Conservation (phyloP, 1,140 invertebrate species). For the Globodera rostochiensis region DNA sequence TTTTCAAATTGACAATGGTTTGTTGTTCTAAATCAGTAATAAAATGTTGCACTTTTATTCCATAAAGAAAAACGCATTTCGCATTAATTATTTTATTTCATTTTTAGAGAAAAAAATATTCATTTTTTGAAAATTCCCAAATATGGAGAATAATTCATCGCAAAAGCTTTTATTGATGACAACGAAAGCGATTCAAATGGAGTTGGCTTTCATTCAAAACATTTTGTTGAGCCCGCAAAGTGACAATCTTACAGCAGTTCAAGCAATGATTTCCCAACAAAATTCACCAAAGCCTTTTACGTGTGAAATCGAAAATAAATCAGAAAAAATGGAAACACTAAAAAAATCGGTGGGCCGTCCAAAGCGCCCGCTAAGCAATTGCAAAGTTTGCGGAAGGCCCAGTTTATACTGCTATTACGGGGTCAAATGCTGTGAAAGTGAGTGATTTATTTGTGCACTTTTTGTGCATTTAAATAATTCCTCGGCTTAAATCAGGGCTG, state of each 20-base stretch:
- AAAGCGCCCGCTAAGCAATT: background rate
- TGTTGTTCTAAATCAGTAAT: too few relatives aligned
- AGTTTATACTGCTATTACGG: background rate
- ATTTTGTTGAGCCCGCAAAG: background rate
- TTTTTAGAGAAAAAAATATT: too few relatives aligned
- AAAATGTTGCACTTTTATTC: too few relatives aligned
- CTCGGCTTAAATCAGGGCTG: too few relatives aligned
- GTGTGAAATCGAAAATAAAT: too few relatives aligned
- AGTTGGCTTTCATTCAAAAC: background rate
- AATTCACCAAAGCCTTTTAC: background rate
- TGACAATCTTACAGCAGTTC: background rate
- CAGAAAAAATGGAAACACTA: background rate
- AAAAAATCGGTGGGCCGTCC: background rate
- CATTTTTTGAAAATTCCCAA: too few relatives aligned
- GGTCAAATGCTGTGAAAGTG: background rate
- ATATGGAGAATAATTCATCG: too few relatives aligned
- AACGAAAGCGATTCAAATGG: background rate
- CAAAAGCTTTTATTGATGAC: too few relatives aligned
- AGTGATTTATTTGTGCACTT: background rate
- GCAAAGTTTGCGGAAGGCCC: background rate
- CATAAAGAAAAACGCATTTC: too few relatives aligned
- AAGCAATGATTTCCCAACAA: background rate
- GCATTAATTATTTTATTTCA: too few relatives aligned
- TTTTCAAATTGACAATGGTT: too few relatives aligned
- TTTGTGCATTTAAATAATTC: too few relatives aligned